Evolutionary conservation across 2,888 invertebrate species (phyloP).

Genomic region (Gasteruption jaculator): DNA sequence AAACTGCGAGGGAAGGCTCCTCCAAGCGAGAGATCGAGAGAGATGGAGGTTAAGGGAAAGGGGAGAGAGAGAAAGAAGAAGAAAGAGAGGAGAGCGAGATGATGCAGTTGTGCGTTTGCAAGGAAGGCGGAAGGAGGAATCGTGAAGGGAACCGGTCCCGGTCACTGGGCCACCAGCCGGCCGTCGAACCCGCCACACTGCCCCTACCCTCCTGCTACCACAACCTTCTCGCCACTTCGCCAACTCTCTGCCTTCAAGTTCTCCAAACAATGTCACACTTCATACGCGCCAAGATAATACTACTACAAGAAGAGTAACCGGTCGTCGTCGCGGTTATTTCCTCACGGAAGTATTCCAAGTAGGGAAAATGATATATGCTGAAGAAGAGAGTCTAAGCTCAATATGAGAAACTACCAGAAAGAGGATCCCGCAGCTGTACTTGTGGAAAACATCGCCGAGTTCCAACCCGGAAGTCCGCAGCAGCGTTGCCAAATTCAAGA

Average conservation of each 20-base stretch:
- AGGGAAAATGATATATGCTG: too few relatives aligned
- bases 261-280: slow-evolving; percentile 39
- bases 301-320: too few relatives aligned
- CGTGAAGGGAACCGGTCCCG: slow-evolving; percentile 52
- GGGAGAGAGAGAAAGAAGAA: slow-evolving; percentile 19
- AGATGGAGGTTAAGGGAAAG: slow-evolving; percentile 20
- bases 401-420: too few relatives aligned
- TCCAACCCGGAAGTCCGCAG: too few relatives aligned
- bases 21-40: slow-evolving; percentile 22
- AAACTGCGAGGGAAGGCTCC: slow-evolving; percentile 19
- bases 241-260: slow-evolving; percentile 31
- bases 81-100: slow-evolving; percentile 31
- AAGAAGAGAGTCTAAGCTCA: too few relatives aligned
- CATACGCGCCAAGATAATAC: slow-evolving; percentile 18
- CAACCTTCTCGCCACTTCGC: slow-evolving; percentile 31
- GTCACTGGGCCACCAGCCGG: slow-evolving; percentile 53
- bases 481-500: too few relatives aligned
- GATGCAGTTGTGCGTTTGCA: slow-evolving; percentile 52
- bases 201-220: slow-evolving; percentile 32
- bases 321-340: too few relatives aligned
- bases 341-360: too few relatives aligned
- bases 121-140: slow-evolving; percentile 53
- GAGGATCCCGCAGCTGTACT: too few relatives aligned
- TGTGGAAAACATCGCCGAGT: too few relatives aligned
- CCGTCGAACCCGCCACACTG: slow-evolving; percentile 49